Percentiles rank a stretch among this genome's conserved stretches.
Evolutionary conservation across 2,888 invertebrate genomes (phyloP).

Genomic region (Panopea generosa): DNA sequence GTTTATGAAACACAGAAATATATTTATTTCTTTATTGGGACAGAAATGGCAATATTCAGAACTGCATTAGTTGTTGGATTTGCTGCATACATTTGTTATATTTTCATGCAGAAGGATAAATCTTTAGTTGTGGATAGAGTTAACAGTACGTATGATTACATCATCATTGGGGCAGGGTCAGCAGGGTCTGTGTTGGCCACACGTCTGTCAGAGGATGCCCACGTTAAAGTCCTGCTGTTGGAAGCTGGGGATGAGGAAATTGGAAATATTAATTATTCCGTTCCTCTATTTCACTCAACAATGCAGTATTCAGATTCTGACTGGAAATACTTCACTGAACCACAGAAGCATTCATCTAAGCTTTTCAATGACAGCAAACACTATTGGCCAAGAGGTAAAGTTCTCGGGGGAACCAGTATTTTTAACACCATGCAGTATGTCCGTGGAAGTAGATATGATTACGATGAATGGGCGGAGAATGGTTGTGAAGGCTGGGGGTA

Average conservation of each 20-base stretch:
- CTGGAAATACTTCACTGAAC: constrained; percentile 19
- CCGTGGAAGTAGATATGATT: constrained; percentile 47
- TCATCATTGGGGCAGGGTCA: constrained; percentile 16
- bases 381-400: constrained; percentile 96
- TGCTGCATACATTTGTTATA: no score
- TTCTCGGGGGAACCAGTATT: constrained; percentile 94
- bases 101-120: neutral
- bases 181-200: constrained; percentile 17
- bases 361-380: constrained; percentile 86
- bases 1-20: no score
- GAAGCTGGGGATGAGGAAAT: constrained; percentile 20
- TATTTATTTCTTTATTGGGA: no score
- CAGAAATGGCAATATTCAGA: no score
- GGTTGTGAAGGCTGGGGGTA: constrained; percentile 52
- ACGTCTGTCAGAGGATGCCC: constrained; percentile 16
- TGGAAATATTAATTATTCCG: constrained; percentile 2
- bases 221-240: constrained; percentile 6
- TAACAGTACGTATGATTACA: constrained; percentile 2
- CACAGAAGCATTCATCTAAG: constrained; percentile 13
- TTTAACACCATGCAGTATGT: constrained; percentile 92
- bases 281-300: constrained; percentile 4
- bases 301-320: constrained; percentile 2
- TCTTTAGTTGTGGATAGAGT: neutral
- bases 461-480: constrained; percentile 48
- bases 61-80: no score